These are phyloP conservation scores for Monopterus albus DNA, from an alignment of 2,113 vertebrate species.

Conservation along the genomic window DNA sequence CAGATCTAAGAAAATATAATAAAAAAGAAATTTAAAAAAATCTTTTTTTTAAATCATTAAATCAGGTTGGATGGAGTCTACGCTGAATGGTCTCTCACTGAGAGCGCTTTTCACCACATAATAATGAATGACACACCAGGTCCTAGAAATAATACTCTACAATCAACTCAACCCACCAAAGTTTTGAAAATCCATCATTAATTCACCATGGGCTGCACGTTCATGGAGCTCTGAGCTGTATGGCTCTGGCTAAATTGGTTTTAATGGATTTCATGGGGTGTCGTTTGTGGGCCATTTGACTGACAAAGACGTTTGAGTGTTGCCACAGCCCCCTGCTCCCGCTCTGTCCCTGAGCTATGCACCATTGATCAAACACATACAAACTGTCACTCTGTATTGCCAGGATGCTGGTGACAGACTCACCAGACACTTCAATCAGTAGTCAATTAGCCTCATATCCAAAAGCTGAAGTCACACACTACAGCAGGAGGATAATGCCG, in stretches of 20 bases:
- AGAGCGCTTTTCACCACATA: slow-evolving; percentile 48
- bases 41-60: fast-evolving
- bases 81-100: slow-evolving; percentile 33
- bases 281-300: slow-evolving; percentile 59
- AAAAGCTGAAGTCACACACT: slow-evolving; percentile 19
- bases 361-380: slow-evolving; percentile 77
- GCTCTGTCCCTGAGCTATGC: slow-evolving; percentile 64
- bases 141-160: slow-evolving; percentile 46
- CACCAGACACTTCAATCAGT: slow-evolving; percentile 68
- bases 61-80: slow-evolving; percentile 6
- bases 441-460: slow-evolving; percentile 54
- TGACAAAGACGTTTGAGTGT: slow-evolving; percentile 73
- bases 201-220: slow-evolving; percentile 52
- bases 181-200: slow-evolving; percentile 73
- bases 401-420: slow-evolving; percentile 57
- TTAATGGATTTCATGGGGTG: slow-evolving; percentile 77
- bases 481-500: slow-evolving; percentile 2
- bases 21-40: not conserved
- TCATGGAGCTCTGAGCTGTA: slow-evolving; percentile 60
- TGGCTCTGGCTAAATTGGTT: slow-evolving; percentile 67
- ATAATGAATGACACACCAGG: slow-evolving; percentile 63
- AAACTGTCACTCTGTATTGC: slow-evolving; percentile 73
- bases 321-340: slow-evolving; percentile 42
- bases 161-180: slow-evolving; percentile 62
- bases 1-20: not conserved